A percentile compares a stretch with the other conserved stretches of the same genome.
phyloP scores from a whole-genome alignment of 2,888 invertebrate species.

The Euclidia mi region DNA sequence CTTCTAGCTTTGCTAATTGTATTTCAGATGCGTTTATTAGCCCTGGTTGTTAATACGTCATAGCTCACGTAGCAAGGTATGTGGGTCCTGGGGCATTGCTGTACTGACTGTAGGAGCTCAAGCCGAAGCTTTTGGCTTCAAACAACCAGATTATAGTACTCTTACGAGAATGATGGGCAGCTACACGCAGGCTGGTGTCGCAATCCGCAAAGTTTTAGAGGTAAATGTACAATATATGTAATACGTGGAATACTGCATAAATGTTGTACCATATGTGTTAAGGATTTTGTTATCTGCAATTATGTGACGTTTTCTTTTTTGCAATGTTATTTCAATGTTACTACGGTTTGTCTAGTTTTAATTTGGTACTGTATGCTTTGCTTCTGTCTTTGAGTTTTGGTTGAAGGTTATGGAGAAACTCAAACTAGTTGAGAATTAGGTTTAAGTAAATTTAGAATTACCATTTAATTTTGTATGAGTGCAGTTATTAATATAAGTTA shows the following conservation, averaged over 20 bases:
- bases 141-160: conserved; percentile 92
- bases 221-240: conserved; percentile 78
- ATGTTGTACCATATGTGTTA: conserved; percentile 59
- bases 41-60: conserved; percentile 96
- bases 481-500: too few species aligned
- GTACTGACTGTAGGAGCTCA: conserved; percentile 95
- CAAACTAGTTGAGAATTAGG: background rate
- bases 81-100: conserved; percentile 95
- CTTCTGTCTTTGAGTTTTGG: conserved; percentile 18
- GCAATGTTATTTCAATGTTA: conserved; percentile 49
- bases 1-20: conserved; percentile 19
- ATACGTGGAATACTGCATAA: conserved; percentile 48
- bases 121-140: conserved; percentile 93
- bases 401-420: background rate
- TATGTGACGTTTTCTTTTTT: conserved; percentile 60
- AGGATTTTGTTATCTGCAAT: conserved; percentile 52
- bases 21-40: conserved; percentile 95
- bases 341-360: conserved; percentile 49
- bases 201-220: conserved; percentile 92
- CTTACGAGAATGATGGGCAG: conserved; percentile 96
- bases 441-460: too few species aligned
- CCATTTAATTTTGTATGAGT: too few species aligned
- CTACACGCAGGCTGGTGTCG: conserved; percentile 93
- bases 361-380: conserved; percentile 42
- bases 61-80: conserved; percentile 95